Base-by-base conservation (phyloP, 2,797 vertebrate species). In the Adelosebastes latens region DNA sequence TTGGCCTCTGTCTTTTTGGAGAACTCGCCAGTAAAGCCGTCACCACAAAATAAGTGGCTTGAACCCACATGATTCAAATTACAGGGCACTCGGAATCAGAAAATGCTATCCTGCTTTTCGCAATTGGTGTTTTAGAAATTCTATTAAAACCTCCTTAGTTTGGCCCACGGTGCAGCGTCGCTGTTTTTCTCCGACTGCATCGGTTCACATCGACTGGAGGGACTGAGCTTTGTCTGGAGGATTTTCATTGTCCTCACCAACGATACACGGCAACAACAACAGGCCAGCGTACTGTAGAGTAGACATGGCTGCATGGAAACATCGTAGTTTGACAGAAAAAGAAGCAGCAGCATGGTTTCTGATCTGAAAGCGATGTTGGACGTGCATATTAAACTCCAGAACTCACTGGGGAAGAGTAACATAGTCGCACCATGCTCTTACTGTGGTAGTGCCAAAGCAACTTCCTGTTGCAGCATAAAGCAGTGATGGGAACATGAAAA, bases 1-100 rank as follows among this genome's bases (percentile, higher is more conserved):
- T 61, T 84, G 90, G 83, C 85, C 82, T 82, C 80, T 16, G 85
- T 81, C 82, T 91, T 92, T 92, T 92, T 80, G 84, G 73, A 93
- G 85, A 92, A 88, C 63, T 92, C 85, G 76, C 93, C 91, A 94
- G 93, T 88, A 93, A 91, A 94, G 83, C 85, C 90, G 49, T 77
- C 78, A 77, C 93, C 94, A 94, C 94, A 94, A 94, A 95, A 96
- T 95, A 94, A 93, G 92, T 92, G 93, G 91, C 93, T 95, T 94
- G 89, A 94, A 91, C 92, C 92, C 94, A 93, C 95, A 93, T 86
- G 79, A 89, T 94, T 94, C 59, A 94, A 96, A 96, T 96, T 95
- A 96, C 94, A 96, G 95, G 92, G 94, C 89, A 83, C 75, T 77
- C 31, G 5, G 81, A 91, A 93, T 94, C 93, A 94, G 81, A 93